phyloP scores from a whole-genome alignment of 2,888 invertebrate genomes.

The Mesochorus sp. region DNA sequence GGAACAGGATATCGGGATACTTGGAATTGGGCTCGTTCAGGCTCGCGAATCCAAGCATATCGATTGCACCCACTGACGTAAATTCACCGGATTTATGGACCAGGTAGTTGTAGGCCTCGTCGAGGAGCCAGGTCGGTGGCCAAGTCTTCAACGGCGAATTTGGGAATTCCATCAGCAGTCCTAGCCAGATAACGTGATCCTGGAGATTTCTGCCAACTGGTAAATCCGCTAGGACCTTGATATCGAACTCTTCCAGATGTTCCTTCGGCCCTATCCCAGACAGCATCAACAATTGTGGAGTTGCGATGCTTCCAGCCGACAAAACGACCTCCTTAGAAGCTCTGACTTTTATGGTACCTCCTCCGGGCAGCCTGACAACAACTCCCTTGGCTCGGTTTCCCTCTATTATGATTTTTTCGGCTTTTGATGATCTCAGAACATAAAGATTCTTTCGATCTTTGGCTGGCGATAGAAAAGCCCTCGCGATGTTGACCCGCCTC shows the following conservation, averaged over 20 bases:
- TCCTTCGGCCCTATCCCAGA: constrained; percentile 86
- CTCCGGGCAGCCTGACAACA: constrained; percentile 78
- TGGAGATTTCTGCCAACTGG: constrained; percentile 85
- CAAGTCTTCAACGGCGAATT: constrained; percentile 61
- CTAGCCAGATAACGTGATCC: constrained; percentile 82
- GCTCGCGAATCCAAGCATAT: constrained; percentile 84
- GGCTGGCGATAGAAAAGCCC: constrained; percentile 81
- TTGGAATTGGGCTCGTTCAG: constrained; percentile 81
- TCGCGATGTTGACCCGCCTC: constrained; percentile 80
- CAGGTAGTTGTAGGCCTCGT: constrained; percentile 79
- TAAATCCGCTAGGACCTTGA: constrained; percentile 81
- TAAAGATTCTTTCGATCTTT: constrained; percentile 84
- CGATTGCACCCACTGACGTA: constrained; percentile 81
- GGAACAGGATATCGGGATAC: constrained; percentile 85
- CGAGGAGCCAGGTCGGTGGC: constrained; percentile 53
- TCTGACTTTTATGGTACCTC: constrained; percentile 68
- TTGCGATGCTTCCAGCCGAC: constrained; percentile 86
- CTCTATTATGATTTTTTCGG: constrained; percentile 84
- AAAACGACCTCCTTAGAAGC: constrained; percentile 86
- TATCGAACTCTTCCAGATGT: constrained; percentile 82
- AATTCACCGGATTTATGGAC: constrained; percentile 82
- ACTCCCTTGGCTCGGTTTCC: constrained; percentile 81
- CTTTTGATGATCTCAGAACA: constrained; percentile 84
- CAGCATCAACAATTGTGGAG: constrained; percentile 87
- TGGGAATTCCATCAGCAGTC: constrained; percentile 61